Conservation (phyloP, 2,113 vertebrate species). For the Macaca nemestrina region DNA sequence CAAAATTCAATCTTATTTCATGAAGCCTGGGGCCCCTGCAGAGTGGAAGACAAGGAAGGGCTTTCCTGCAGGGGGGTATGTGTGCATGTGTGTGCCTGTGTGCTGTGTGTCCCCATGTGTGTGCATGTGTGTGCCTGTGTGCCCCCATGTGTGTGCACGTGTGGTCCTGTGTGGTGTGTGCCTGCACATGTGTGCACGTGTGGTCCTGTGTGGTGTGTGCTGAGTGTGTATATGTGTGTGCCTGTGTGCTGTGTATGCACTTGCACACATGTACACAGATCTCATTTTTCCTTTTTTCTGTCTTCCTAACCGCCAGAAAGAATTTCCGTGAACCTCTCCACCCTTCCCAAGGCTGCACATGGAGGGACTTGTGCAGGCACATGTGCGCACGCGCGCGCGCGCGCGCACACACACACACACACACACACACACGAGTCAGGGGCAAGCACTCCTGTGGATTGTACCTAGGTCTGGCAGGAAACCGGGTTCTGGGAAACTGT, state of each 20-base stretch:
- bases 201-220: too few relatives aligned
- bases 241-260: too few relatives aligned
- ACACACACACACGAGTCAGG: neutral
- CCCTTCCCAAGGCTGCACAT: neutral
- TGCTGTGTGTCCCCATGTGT: neutral
- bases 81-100: neutral
- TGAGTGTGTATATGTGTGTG: neutral
- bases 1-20: neutral
- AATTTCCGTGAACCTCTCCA: neutral
- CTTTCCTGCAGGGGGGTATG: accelerated
- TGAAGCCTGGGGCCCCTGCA: neutral
- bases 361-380: accelerated
- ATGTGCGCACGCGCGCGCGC: accelerated
- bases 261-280: accelerated
- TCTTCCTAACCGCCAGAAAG: neutral
- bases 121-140: too few relatives aligned
- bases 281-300: neutral
- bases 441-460: neutral
- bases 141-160: too few relatives aligned
- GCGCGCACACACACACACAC: too few relatives aligned
- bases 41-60: neutral
- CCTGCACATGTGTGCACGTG: too few relatives aligned
- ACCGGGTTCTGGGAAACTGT: constrained; percentile 40
- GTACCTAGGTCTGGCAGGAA: constrained; percentile 50
- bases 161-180: too few relatives aligned